phyloP scores from a whole-genome alignment of 2,888 invertebrate species.

The Dryobota labecula region DNA sequence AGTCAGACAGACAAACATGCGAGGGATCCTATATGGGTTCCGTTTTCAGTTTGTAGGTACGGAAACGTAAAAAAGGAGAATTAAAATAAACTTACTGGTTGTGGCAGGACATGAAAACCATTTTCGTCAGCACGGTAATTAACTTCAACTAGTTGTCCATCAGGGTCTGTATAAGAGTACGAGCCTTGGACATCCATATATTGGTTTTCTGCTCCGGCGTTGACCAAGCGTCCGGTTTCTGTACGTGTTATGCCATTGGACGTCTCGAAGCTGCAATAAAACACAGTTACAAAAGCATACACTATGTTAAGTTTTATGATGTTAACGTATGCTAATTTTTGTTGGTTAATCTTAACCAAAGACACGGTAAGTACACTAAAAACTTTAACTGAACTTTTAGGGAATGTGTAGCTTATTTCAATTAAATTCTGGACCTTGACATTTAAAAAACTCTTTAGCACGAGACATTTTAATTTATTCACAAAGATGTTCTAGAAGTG shows the following conservation, averaged over 20 bases:
- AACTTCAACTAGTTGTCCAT: slow-evolving; percentile 64
- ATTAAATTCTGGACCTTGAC: background rate
- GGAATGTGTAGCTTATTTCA: background rate
- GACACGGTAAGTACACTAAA: background rate
- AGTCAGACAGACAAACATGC: no score
- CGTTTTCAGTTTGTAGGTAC: no score
- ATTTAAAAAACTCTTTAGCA: background rate
- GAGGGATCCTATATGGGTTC: no score
- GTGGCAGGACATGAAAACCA: slow-evolving; percentile 14
- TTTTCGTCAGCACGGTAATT: slow-evolving; percentile 64
- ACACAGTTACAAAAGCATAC: background rate
- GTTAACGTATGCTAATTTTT: background rate
- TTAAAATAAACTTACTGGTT: slow-evolving; percentile 22
- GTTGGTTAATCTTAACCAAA: background rate
- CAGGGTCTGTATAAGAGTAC: slow-evolving; percentile 70
- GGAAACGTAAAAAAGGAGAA: background rate
- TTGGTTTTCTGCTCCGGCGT: slow-evolving; percentile 69
- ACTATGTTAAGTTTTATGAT: background rate
- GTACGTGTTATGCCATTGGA: slow-evolving; percentile 92
- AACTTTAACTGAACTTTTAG: background rate
- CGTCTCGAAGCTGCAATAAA: slow-evolving; percentile 90
- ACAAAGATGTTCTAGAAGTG: slow-evolving; percentile 2
- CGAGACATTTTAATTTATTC: slow-evolving; percentile 7
- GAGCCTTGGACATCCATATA: slow-evolving; percentile 70
- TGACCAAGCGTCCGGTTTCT: slow-evolving; percentile 90